Evolutionary conservation across 2,888 invertebrate species (phyloP).

Genomic region (Phengaris alcon): DNA sequence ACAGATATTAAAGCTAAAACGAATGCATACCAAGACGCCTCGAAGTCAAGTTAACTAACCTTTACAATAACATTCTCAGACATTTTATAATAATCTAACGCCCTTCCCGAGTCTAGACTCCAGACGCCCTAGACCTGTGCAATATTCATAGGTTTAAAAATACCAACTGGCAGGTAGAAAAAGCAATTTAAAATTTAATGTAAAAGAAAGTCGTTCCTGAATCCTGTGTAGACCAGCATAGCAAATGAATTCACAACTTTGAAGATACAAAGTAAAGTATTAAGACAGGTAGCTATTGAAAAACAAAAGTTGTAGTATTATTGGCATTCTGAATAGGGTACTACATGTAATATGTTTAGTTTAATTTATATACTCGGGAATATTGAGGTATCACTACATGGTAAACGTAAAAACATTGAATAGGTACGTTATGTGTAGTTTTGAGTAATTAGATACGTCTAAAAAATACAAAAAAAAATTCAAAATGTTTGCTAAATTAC

Average conservation of each 20-base stretch:
- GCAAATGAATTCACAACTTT: conserved; percentile 9
- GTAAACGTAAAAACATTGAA: too few relatives aligned
- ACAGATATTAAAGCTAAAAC: not conserved
- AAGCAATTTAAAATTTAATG: conserved; percentile 9
- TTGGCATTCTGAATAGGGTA: too few relatives aligned
- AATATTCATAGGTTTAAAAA: conserved; percentile 40
- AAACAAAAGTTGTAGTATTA: too few relatives aligned
- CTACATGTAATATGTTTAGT: too few relatives aligned
- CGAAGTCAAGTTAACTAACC: conserved; percentile 20
- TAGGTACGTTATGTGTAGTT: too few relatives aligned
- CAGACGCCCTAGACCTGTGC: conserved; percentile 33
- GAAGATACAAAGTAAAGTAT: not conserved
- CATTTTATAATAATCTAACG: conserved; percentile 36
- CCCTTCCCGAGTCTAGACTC: conserved; percentile 34
- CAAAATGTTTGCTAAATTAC: too few relatives aligned
- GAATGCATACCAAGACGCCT: conserved; percentile 1
- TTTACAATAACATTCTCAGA: conserved; percentile 26
- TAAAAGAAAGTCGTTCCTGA: not conserved
- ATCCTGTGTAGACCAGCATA: conserved; percentile 18
- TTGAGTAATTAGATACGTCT: too few relatives aligned
- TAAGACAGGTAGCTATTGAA: too few relatives aligned
- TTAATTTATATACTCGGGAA: too few relatives aligned
- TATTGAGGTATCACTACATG: too few relatives aligned
- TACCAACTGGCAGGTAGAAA: conserved; percentile 24
- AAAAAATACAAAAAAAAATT: too few relatives aligned